Base-by-base conservation (phyloP, 2,888 invertebrate species). In the Caenorhabditis sp. region DNA sequence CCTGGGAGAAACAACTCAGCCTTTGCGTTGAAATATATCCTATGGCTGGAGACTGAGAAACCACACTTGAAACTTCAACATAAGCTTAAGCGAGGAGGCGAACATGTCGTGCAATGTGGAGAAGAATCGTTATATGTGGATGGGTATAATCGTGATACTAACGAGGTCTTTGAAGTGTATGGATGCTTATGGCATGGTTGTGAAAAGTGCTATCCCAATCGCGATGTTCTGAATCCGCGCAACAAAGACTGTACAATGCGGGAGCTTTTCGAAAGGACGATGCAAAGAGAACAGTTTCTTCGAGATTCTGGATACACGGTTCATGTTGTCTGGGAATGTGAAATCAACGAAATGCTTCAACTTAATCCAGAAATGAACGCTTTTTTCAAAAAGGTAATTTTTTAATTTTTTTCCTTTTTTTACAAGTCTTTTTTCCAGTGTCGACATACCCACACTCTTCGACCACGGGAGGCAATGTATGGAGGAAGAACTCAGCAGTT, bases 1-100 rank as follows among this genome's bases (percentile, higher is more conserved):
- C 70, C 35, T 69, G 79, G 12, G 51, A 61, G 35, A 69, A 70
- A 14, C 44, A 70, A 16, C 63, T 69, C 44, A 63, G 70, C 2
- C 61, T 63, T 41, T 35, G 59, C 26, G n/a, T 49, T 38, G 2
- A 61, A 51, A 44, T 61, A 31, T 35, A 61, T 41, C 59, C 24
- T 75, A 61, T 44, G 44, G 44, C 16, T 44, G 44, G 44, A 44
- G 16, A 7, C 2, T 44, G 16, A 44, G 16, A 10, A 44, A 4
- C 44, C 44, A 7, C 16, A 16, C 10, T 7, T 7, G 16, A 44
- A 44, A 16, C 44, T 44, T 10, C 44, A 16, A 44, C 44, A 44
- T 16, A 44, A 44, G 14, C 44, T 44, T 44, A 7, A 14, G 2
- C 10, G 44, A 7, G 44, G 44, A 44, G 44, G 44, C 2, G 44